Evolutionary conservation across 2,888 invertebrate species (phyloP).

Genomic region (Microdon myrmicae): DNA sequence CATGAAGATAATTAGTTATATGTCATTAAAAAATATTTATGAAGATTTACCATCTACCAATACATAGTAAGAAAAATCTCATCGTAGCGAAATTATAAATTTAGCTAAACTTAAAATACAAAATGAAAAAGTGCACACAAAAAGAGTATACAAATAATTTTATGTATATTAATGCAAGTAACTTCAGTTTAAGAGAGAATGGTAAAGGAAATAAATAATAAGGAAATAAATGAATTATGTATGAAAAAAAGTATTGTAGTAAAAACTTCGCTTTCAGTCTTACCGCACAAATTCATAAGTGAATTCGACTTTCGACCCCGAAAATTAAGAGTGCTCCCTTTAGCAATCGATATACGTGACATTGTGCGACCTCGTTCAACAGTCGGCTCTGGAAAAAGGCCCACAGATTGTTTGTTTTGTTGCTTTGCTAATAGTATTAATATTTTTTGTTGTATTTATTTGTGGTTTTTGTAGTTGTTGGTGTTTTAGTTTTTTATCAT

Average conservation of each 20-base stretch:
- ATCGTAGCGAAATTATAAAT: too few relatives aligned
- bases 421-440: conserved; percentile 21
- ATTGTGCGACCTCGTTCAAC: conserved; percentile 71
- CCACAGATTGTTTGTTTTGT: conserved; percentile 49
- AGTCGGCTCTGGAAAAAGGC: conserved; percentile 66
- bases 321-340: conserved; percentile 85
- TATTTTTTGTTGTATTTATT: conserved; percentile 3
- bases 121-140: not conserved
- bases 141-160: not conserved
- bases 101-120: too few relatives aligned
- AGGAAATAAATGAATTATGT: conserved; percentile 46
- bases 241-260: conserved; percentile 39
- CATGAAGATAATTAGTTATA: too few relatives aligned
- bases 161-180: not conserved
- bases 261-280: conserved; percentile 69
- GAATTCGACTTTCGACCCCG: conserved; percentile 93
- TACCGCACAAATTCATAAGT: conserved; percentile 96
- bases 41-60: too few relatives aligned
- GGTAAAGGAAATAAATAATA: conserved; percentile 43
- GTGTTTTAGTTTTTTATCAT: conserved; percentile 8
- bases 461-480: conserved; percentile 18
- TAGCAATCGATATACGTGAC: conserved; percentile 80
- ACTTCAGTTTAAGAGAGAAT: conserved; percentile 24
- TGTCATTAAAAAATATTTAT: too few relatives aligned
- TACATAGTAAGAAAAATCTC: too few relatives aligned